Conservation (phyloP, 2,113 vertebrate genomes). For the Antigone vipio region DNA sequence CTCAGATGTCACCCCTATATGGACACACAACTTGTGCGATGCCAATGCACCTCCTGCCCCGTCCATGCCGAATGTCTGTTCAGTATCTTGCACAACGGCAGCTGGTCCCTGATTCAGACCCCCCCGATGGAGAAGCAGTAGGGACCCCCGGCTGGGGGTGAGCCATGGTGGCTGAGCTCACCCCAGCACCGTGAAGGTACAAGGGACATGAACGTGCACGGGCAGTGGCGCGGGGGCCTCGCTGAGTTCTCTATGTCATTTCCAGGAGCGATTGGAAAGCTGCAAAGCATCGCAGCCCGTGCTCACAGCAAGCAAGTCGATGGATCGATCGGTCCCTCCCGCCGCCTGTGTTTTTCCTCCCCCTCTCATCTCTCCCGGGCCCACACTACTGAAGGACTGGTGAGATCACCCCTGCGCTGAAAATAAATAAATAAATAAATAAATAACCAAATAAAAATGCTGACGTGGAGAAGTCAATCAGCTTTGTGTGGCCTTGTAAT, state of each 20-base stretch:
- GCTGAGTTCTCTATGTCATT: neutral
- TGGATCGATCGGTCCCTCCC: neutral
- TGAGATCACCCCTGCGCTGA: neutral
- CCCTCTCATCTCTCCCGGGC: neutral
- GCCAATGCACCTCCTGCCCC: fast-evolving
- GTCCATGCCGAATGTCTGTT: fast-evolving
- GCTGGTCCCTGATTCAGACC: neutral
- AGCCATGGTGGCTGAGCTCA: neutral
- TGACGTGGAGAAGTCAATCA: conserved; percentile 73
- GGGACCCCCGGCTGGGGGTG: neutral
- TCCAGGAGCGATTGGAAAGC: fast-evolving
- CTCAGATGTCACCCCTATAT: neutral
- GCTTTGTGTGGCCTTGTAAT: conserved; percentile 71
- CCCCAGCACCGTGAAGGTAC: fast-evolving
- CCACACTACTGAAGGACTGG: neutral
- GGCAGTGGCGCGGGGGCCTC: neutral
- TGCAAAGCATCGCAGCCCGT: fast-evolving
- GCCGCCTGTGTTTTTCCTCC: neutral
- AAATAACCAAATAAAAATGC: conserved; percentile 68
- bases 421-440: conserved; percentile 55
- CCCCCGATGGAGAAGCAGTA: fast-evolving
- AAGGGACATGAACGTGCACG: fast-evolving
- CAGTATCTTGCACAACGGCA: neutral
- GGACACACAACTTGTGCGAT: fast-evolving
- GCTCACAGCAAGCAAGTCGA: neutral